phyloP scores from a whole-genome alignment of 2,888 invertebrate genomes.

The Drosophila paranaensis region DNA sequence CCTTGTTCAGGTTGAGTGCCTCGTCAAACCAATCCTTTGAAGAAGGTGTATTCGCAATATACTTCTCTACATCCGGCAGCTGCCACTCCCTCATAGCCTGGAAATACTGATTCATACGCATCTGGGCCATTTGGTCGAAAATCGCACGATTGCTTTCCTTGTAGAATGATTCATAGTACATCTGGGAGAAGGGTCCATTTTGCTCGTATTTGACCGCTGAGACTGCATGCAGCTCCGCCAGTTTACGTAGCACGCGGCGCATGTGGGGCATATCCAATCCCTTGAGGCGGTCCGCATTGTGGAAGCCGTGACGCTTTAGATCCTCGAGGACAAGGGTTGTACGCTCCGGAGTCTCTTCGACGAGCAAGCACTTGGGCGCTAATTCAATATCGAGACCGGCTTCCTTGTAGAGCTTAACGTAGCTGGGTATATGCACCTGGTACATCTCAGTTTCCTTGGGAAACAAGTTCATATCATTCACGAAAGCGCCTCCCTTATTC shows the following conservation, averaged over 20 bases:
- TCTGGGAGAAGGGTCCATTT: slow-evolving; percentile 62
- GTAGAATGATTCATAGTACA: slow-evolving; percentile 38
- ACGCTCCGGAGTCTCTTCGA: slow-evolving; percentile 61
- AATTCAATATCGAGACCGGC: slow-evolving; percentile 68
- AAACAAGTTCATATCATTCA: slow-evolving; percentile 71
- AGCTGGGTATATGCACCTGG: slow-evolving; percentile 66
- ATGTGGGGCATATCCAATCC: slow-evolving; percentile 79
- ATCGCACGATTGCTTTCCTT: slow-evolving; percentile 46
- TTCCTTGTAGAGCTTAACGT: slow-evolving; percentile 67
- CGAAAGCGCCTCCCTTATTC: slow-evolving; percentile 44
- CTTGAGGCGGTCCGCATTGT: slow-evolving; percentile 72
- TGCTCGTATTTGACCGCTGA: slow-evolving; percentile 68
- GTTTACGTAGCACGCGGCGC: slow-evolving; percentile 62
- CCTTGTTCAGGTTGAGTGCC: slow-evolving; percentile 37
- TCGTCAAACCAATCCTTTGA: slow-evolving; percentile 44
- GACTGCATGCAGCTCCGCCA: slow-evolving; percentile 82
- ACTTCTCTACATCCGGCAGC: slow-evolving; percentile 60
- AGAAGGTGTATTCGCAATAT: slow-evolving; percentile 38
- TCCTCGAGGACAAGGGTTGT: slow-evolving; percentile 79
- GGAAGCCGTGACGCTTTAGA: slow-evolving; percentile 60
- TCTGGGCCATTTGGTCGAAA: slow-evolving; percentile 32
- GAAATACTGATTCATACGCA: slow-evolving; percentile 19
- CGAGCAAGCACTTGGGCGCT: slow-evolving; percentile 68
- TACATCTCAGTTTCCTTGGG: slow-evolving; percentile 81
- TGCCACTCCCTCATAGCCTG: slow-evolving; percentile 67